Percentiles rank a stretch among this genome's conserved stretches.
Evolutionary conservation across 2,113 vertebrate species (phyloP).

Genomic region (Carettochelys insculpta): DNA sequence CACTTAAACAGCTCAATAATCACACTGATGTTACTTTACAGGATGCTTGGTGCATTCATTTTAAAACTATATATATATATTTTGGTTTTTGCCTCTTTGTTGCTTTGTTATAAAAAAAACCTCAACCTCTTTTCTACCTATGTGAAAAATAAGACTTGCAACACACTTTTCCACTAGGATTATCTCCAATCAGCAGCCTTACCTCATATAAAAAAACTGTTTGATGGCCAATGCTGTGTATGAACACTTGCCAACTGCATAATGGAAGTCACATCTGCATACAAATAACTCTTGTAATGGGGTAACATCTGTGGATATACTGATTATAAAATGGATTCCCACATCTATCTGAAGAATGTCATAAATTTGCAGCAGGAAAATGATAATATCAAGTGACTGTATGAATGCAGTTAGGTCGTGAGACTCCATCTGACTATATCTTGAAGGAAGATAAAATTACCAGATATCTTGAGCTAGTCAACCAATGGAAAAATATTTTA

Average conservation of each 20-base stretch:
- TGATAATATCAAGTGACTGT: fast-evolving
- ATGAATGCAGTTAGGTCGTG: background rate
- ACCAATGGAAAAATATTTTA: background rate
- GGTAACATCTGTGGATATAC: background rate
- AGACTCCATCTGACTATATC: background rate
- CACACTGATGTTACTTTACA: background rate
- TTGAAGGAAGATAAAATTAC: slow-evolving; percentile 10
- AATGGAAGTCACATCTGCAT: background rate
- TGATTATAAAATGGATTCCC: background rate
- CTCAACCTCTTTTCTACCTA: background rate
- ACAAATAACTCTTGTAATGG: background rate
- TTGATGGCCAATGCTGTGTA: background rate
- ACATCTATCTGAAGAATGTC: background rate
- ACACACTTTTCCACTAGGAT: background rate
- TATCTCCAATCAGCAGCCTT: background rate
- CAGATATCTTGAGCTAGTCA: background rate
- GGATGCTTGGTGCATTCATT: no score
- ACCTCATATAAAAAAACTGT: background rate
- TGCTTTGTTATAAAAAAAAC: background rate
- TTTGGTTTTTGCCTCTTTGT: no score
- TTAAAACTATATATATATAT: no score
- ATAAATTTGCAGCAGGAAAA: background rate
- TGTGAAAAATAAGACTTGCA: background rate
- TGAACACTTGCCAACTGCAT: background rate
- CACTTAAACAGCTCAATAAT: background rate